Evolutionary conservation across 2,113 vertebrate species (phyloP), one percentile per base, ranked within the genome.

Genomic region (Salminus brasiliensis): DNA sequence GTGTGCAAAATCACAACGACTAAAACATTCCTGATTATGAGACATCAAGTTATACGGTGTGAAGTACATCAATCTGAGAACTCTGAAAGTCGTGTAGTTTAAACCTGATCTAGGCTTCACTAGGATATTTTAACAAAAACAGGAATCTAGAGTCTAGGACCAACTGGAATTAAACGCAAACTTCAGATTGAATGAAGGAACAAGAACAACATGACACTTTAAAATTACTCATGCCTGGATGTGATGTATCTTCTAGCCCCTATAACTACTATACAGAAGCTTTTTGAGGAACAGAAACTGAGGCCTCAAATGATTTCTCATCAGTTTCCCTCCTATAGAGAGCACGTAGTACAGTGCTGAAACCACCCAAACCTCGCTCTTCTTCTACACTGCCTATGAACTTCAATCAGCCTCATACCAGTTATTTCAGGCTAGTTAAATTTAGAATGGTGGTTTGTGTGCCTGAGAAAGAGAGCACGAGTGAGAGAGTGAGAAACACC

Each of bases 401-500:
- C 59, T 62, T 62, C 59, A 62, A 8, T 62, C 29, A 65, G 60
- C 60, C 36, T 36, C 16, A 34, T 4, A 32, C 59, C 21, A 9
- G 6, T 23, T 34, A 34, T 65, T 65, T 65, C 21, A 34, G 43
- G 32, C 59, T 49, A 15, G 43, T 39, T 76, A 76, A 11, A 76
- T 67, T 53, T 66, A 66, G 47, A 41, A 23, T 67, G 45, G 74
- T 67, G 62, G 62, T 36, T 65, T 49, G 43, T 29, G 29, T 25
- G 43, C 0, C 15, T 34, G 21, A 52, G 49, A 34, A 11, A 65
- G 6, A 30, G 39, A 18, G n/a, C n/a, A n/a, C n/a, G 7, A 65
- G 6, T 45, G 39, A 18, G n/a, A n/a, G n/a, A n/a, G 7, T 41
- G 49, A 60, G 36, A 59, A 72, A 55, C 18, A 39, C 49, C 21